Base-by-base conservation (phyloP, 2,113 vertebrate genomes). In the Caranx melampygus region DNA sequence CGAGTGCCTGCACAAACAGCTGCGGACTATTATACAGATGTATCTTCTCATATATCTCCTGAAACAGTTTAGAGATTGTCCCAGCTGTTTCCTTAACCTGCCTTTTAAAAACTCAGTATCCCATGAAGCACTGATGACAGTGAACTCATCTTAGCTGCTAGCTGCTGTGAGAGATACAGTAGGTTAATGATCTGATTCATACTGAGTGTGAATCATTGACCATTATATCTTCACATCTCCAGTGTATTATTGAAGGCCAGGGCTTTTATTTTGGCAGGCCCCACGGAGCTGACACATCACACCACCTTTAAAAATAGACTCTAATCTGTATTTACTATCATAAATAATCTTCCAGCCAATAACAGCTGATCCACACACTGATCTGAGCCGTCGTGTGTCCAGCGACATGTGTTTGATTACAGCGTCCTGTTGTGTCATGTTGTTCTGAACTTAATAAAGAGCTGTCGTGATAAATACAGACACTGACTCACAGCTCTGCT, bases 251-350 rank as follows among this genome's bases (percentile, higher is more conserved):
- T 47, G 7, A 66, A 60, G 34, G 21, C 4, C 11, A 63, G 62
- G 47, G 47, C 55, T 74, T 80, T 64, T 68, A 60, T 86, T 81
- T 74, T 68, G 75, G 47, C 51, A 6, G 45, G 5, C 58, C 21
- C 33, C 33, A n/a, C 42, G 34, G 13, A 26, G 31, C 47, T 64
- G 79, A 60, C 40, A 65, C n/a, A 68, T 67, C 62, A 73, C n/a
- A 45, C 44, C n/a, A 20, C 16, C 58, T 68, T 72, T 87, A 81
- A 80, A 89, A 83, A 86, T 81, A 89, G 85, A 79, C 20, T 11
- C 40, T 67, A 65, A 87, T 83, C 63, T 85, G 60, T 78, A 85
- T 78, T 87, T 79, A 86, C 84, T 52, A 62, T 69, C 33, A 80
- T 66, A 44, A 84, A 76, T 81, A 76, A 79, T 74, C 75, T 40